Percentiles rank a stretch among this genome's conserved stretches.
These are phyloP conservation scores for Chanos chanos DNA, from an alignment of 2,797 vertebrate species.

Conservation along the genomic window DNA sequence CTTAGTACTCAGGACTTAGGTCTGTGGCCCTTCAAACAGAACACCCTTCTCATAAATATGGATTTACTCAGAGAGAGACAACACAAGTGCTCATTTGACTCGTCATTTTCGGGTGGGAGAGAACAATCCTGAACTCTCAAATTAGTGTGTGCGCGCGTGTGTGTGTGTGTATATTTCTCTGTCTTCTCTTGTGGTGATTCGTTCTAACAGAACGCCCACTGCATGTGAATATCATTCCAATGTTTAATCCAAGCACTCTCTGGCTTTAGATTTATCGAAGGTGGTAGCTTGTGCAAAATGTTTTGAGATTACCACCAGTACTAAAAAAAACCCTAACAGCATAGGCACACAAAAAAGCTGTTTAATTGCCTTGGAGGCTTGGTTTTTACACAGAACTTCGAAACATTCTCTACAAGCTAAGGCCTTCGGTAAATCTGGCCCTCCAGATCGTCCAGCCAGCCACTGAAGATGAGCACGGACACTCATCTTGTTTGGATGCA, in stretches of 20 bases:
- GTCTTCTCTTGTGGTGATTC: slow-evolving; percentile 26
- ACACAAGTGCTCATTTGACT: too few species aligned
- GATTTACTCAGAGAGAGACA: too few species aligned
- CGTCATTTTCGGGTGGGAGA: slow-evolving; percentile 24
- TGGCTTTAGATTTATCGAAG: slow-evolving; percentile 32
- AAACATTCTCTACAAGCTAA: slow-evolving; percentile 11
- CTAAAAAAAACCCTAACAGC: too few species aligned
- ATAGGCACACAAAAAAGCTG: not conserved
- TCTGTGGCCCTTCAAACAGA: too few species aligned
- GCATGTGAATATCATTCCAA: slow-evolving; percentile 42
- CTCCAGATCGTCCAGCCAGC: slow-evolving; percentile 43
- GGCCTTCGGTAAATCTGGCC: slow-evolving; percentile 32
- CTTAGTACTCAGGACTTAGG: too few species aligned
- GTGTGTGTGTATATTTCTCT: not conserved
- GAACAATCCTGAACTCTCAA: too few species aligned
- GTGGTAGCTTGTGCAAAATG: slow-evolving; percentile 19
- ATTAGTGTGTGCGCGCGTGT: slow-evolving; percentile 15
- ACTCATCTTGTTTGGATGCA: slow-evolving; percentile 38
- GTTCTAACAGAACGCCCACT: slow-evolving; percentile 38
- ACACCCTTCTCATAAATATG: too few species aligned
- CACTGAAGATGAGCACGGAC: slow-evolving; percentile 32
- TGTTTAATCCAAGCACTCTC: slow-evolving; percentile 34
- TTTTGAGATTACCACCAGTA: not conserved
- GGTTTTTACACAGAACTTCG: slow-evolving; percentile 7
- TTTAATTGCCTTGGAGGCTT: not conserved